Conservation (phyloP, 1,140 invertebrate species). For the Mactra quadrangularis region DNA sequence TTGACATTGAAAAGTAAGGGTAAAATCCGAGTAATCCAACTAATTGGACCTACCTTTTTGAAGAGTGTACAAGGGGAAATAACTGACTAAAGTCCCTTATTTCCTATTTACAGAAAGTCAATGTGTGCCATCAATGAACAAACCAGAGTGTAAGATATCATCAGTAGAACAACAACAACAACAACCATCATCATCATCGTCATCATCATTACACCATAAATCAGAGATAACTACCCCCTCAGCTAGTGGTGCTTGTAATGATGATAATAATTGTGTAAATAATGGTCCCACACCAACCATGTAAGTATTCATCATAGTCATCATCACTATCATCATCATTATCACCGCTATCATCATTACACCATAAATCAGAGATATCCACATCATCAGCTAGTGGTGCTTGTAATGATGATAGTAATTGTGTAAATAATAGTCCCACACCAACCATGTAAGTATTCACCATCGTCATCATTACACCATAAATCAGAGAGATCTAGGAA, state of each 20-base stretch:
- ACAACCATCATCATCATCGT: not conserved
- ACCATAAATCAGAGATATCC: not conserved
- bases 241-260: not conserved
- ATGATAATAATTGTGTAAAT: not conserved
- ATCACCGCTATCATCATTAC: not conserved
- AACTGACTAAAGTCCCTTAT: no score
- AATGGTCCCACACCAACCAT: conserved; percentile 19
- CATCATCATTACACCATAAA: not conserved
- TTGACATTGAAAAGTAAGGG: no score
- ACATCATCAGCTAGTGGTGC: not conserved
- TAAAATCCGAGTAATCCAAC: no score
- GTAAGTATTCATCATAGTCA: not conserved
- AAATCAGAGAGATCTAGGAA: not conserved
- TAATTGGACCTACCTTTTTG: no score
- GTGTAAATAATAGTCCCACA: not conserved
- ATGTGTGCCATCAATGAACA: conserved; percentile 11
- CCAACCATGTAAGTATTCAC: conserved; percentile 10
- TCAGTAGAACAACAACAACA: not conserved
- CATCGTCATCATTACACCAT: not conserved
- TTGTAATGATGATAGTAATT: not conserved
- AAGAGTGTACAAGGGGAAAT: no score
- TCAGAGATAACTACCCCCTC: not conserved
- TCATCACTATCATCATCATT: not conserved
- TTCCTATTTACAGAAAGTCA: not conserved
- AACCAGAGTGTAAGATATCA: not conserved